A percentile compares a stretch with the other conserved stretches of the same genome.
Conservation (phyloP, 1,140 invertebrate species). For the Panagrolaimus sp. region DNA sequence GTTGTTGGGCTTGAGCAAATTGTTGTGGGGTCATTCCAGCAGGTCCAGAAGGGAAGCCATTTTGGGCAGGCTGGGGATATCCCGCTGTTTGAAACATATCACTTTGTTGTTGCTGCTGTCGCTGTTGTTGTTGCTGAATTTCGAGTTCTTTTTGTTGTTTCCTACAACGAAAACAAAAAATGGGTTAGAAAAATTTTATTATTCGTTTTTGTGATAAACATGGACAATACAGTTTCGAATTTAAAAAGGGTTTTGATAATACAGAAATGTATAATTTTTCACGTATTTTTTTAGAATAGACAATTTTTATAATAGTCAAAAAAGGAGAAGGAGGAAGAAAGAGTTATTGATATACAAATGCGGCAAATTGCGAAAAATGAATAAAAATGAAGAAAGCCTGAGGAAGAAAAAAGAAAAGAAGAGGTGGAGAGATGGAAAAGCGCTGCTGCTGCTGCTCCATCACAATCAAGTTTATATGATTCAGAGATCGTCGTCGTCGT, state of each 20-base stretch:
- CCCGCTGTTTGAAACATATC: conserved; percentile 12
- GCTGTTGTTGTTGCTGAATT: background rate
- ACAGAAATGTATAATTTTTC: background rate
- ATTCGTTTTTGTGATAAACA: too few relatives aligned
- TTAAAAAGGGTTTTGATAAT: too few relatives aligned
- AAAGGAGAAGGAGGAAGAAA: background rate
- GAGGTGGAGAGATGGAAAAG: background rate
- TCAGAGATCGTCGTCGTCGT: too few relatives aligned
- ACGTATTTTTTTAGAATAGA: background rate
- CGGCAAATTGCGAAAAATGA: background rate
- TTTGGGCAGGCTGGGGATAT: background rate
- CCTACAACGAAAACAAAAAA: background rate
- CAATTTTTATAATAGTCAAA: background rate
- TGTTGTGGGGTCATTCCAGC: background rate
- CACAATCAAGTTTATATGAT: too few relatives aligned
- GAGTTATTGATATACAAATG: background rate
- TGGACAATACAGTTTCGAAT: too few relatives aligned
- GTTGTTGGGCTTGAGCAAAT: too few relatives aligned
- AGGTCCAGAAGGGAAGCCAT: background rate
- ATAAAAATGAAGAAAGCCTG: background rate
- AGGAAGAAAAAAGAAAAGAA: background rate
- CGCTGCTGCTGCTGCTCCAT: too few relatives aligned
- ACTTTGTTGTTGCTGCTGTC: background rate
- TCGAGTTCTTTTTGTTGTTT: conserved; percentile 6
- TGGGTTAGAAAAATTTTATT: background rate